Base-by-base conservation (phyloP, 1,140 invertebrate genomes). In the Octopus sinensis region DNA sequence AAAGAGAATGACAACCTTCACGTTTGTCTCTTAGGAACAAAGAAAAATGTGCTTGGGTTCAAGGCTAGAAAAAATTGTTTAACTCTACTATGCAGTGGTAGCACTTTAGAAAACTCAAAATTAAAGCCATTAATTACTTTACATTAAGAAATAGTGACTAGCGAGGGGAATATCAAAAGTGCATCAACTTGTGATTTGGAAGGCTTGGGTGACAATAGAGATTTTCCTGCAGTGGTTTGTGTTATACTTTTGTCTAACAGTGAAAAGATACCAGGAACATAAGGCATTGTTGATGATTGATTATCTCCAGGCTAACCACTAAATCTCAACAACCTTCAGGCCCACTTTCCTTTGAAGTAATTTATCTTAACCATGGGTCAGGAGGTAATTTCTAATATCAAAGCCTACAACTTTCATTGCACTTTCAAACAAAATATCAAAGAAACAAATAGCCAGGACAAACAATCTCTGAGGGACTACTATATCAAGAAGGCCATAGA, bases 161-260 rank as follows among this genome's bases (percentile, higher is more conserved):
- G 12, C 62, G n/a, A 13, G 62, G n/a, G n/a, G 62, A 13, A n/a
- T 68, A 13, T 68, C 3, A 68, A 68, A 68, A 68, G 3, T 13
- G n/a, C 62, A 68, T 68, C n/a, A 13, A 3, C 3, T n/a, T 68
- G 62, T 1, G 1, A 68, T 13, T 68, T 13, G n/a, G 62, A 68
- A n/a, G 62, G 62, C 62, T 68, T 68, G 12, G 62, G 62, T 68
- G 12, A 68, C 62, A 68, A 68, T 68, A 13, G 12, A 68, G 12
- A 68, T 68, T n/a, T 68, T 68, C 62, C 1, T 13, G 62, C 62
- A 68, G 62, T 68, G 62, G 62, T 68, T 68, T 68, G 62, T 68
- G 12, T 68, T n/a, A 68, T n/a, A 68, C n/a, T 68, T 68, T 68
- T 68, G 62, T 68, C 62, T n/a, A 68, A 68, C 62, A 68, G 62